A percentile compares a stretch with the other conserved stretches of the same genome.
Evolutionary conservation across 1,140 invertebrate species (phyloP).

Genomic region (Drosophila nasuta): DNA sequence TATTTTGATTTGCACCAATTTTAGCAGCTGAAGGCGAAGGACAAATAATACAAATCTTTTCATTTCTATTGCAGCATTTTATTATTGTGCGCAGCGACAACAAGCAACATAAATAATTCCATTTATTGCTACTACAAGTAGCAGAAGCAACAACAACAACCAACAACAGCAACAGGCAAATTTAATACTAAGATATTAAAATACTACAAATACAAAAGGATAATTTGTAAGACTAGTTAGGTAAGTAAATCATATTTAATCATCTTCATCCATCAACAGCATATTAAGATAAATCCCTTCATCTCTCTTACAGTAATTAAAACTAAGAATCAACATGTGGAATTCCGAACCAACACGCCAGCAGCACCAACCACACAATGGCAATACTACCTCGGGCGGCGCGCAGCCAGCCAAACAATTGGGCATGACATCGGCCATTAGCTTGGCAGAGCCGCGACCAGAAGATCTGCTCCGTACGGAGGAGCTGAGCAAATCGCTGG

Average conservation of each 20-base stretch:
- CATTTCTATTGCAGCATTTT: conserved; percentile 68
- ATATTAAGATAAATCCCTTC: background rate
- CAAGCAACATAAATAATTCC: conserved; percentile 66
- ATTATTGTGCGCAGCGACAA: conserved; percentile 57
- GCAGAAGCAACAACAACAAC: conserved; percentile 19
- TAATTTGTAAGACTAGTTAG: conserved; percentile 68
- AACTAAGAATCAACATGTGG: conserved; percentile 71
- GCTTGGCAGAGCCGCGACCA: conserved; percentile 93
- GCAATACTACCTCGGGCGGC: conserved; percentile 67
- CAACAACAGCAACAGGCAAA: conserved; percentile 59
- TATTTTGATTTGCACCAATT: conserved; percentile 23
- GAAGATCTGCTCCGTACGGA: conserved; percentile 93
- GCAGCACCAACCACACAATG: conserved; percentile 65
- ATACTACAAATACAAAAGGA: conserved; percentile 15
- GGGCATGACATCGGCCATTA: conserved; percentile 98
- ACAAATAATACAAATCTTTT: conserved; percentile 6
- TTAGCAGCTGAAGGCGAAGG: conserved; percentile 7
- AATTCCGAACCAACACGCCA: conserved; percentile 78
- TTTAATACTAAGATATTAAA: conserved; percentile 58
- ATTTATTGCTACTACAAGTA: conserved; percentile 49
- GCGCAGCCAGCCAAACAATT: conserved; percentile 86
- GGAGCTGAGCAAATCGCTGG: conserved; percentile 93
- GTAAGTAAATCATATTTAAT: conserved; percentile 36
- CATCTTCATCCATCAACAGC: background rate
- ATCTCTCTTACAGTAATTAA: conserved; percentile 46